Evolutionary conservation across 2,113 vertebrate species (phyloP).

Genomic region (Pterocles gutturalis): DNA sequence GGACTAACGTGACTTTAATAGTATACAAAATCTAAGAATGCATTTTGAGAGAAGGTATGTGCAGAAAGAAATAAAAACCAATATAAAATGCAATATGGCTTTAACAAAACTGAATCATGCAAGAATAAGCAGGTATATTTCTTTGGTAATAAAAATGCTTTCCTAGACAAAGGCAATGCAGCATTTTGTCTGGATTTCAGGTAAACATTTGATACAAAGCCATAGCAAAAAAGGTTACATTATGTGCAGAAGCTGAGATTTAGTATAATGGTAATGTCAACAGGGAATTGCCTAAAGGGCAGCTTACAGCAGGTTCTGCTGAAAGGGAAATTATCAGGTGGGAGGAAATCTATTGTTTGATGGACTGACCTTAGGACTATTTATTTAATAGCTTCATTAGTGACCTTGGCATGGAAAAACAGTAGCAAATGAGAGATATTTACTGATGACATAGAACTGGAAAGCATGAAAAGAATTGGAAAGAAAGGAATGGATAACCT

Average conservation of each 20-base stretch:
- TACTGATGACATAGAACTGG: slow-evolving; percentile 19
- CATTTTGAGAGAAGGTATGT: background rate
- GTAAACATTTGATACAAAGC: background rate
- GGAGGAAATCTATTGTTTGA: slow-evolving; percentile 35
- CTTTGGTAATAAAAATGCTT: background rate
- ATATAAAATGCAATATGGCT: background rate
- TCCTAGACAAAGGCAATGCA: background rate
- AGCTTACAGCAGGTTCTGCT: slow-evolving; percentile 5
- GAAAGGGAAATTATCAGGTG: slow-evolving; percentile 31
- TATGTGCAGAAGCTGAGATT: background rate
- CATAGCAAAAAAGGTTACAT: background rate
- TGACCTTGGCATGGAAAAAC: background rate
- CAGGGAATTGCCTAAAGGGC: background rate
- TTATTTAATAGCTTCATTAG: background rate
- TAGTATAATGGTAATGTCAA: background rate
- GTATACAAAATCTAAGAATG: background rate
- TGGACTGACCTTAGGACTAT: background rate
- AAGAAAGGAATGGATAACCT: slow-evolving; percentile 22
- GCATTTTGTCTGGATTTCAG: slow-evolving; percentile 1
- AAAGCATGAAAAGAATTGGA: background rate
- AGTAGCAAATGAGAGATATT: slow-evolving; percentile 22
- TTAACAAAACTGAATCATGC: background rate
- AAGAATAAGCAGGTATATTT: background rate
- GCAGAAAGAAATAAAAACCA: background rate
- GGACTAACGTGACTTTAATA: background rate